These are phyloP conservation scores for Leptoteleia sp. DNA, from an alignment of 1,140 invertebrate genomes.

Conservation along the genomic window DNA sequence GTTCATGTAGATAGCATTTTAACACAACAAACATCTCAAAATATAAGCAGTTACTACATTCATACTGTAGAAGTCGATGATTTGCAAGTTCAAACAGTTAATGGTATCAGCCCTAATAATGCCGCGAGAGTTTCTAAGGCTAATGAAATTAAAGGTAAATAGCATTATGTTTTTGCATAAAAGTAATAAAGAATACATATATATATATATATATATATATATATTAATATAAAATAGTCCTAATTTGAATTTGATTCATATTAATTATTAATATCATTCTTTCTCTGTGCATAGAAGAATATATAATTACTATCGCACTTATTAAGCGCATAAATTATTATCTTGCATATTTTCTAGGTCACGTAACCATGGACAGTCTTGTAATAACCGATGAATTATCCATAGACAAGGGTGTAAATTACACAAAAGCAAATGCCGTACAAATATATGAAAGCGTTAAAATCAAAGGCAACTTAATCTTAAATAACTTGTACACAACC, in stretches of 20 bases:
- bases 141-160: slow-evolving; percentile 38
- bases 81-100: slow-evolving; percentile 23
- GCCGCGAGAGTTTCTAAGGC: slow-evolving; percentile 12
- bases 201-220: no score
- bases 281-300: no score
- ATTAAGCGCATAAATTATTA: not conserved
- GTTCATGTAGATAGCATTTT: slow-evolving; percentile 6
- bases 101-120: slow-evolving; percentile 3
- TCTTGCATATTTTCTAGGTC: slow-evolving; percentile 16
- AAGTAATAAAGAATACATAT: no score
- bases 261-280: no score
- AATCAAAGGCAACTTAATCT: slow-evolving; percentile 38
- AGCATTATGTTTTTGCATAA: no score
- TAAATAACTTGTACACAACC: slow-evolving; percentile 16
- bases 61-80: slow-evolving; percentile 12
- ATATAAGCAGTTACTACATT: slow-evolving; percentile 8
- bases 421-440: slow-evolving; percentile 9
- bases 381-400: slow-evolving; percentile 36
- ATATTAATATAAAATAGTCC: no score
- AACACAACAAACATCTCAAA: slow-evolving; percentile 19
- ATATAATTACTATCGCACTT: not conserved
- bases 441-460: slow-evolving; percentile 41
- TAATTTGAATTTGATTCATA: no score
- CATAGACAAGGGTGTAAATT: slow-evolving; percentile 21
- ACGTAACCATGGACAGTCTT: slow-evolving; percentile 26